Base-by-base conservation (phyloP, 2,888 invertebrate genomes). In the Cheilosia impressa region DNA sequence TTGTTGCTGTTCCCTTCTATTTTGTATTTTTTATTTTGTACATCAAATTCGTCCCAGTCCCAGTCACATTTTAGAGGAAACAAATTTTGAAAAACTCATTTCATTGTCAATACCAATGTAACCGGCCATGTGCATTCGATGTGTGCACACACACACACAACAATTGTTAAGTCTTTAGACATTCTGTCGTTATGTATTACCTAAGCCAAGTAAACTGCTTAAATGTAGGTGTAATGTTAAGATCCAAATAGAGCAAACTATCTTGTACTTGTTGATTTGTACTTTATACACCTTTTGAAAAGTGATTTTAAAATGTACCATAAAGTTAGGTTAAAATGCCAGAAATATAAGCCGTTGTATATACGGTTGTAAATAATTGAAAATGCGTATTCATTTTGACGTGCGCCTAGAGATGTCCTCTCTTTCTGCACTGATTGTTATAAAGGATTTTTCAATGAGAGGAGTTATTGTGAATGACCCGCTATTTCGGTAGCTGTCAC, bases 241-340 rank as follows among this genome's bases (percentile, higher is more conserved):
- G 47, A 22, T n/a, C 55, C 41, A 47, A 57, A 15, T 15, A 22
- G 31, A 53, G 4, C 10, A 52, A 69, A 87, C 80, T 66, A 83
- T 65, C 17, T 57, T 19, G 24, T 55, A 43, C 50, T 53, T 77
- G 71, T 78, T 66, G 57, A 72, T 55, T 55, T 69, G 77, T 65
- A 58, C 60, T 71, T 81, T 75, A 55, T 72, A 77, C 52, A 58
- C 58, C 57, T 75, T 84, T 84, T 45, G 50, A 75, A 79, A 79
- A 84, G 79, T 53, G 75, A 84, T 79, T 84, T 84, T 84, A 73
- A 76, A 65, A 53, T 75, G 75, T 75, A 80, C 63, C 80, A 47
- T 31, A 77, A 53, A 82, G 0, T 45, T 7, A 34, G 34, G 55
- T 63, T 15, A 65, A 73, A 53, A 19, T 43, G 45, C 41, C 9